Evolutionary conservation across 2,113 vertebrate species (phyloP).

Genomic region (Dasyurus viverrinus): DNA sequence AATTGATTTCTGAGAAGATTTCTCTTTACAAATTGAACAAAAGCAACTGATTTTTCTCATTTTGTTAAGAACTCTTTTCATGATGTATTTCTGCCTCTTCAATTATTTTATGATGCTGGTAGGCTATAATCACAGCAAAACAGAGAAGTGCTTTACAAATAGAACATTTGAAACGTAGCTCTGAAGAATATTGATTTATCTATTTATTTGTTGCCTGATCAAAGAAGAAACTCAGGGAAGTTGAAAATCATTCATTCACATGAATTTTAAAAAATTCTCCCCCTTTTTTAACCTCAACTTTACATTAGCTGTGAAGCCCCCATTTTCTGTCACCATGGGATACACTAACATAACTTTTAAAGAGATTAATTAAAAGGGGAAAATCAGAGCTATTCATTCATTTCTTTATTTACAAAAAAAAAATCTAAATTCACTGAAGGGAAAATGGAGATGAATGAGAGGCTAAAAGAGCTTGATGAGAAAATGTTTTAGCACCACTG

Average conservation of each 20-base stretch:
- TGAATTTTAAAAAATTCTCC: background rate
- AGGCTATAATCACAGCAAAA: constrained; percentile 30
- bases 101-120: background rate
- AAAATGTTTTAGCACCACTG: background rate
- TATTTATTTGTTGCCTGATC: background rate
- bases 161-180: constrained; percentile 14
- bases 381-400: background rate
- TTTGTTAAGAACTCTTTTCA: constrained; percentile 24
- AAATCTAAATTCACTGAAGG: background rate
- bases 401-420: background rate
- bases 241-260: background rate
- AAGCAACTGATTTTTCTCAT: constrained; percentile 54
- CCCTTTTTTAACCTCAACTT: background rate
- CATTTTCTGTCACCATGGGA: background rate
- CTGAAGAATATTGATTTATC: background rate
- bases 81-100: constrained; percentile 30
- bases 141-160: constrained; percentile 21
- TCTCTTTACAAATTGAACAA: constrained; percentile 39
- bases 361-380: background rate
- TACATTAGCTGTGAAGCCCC: background rate
- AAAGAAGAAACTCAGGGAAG: background rate
- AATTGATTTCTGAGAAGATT: constrained; percentile 54
- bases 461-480: background rate
- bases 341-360: background rate
- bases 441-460: background rate